phyloP scores from a whole-genome alignment of 2,888 invertebrate genomes.

The Lordiphosa fenestrarum region DNA sequence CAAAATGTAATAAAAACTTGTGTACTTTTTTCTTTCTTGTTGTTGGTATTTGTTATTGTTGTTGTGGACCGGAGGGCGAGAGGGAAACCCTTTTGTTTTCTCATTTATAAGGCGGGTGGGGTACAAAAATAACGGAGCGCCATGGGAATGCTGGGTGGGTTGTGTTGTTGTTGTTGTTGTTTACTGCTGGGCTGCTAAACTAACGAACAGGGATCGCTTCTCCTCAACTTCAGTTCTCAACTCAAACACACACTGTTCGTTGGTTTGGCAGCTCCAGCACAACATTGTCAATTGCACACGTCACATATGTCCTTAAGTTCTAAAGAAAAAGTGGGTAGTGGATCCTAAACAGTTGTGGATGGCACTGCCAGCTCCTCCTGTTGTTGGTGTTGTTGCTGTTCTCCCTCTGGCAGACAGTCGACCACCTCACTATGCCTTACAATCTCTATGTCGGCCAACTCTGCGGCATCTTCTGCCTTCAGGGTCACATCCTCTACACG shows the following conservation, averaged over 20 bases:
- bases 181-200: conserved; percentile 11
- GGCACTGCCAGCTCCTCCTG: conserved; percentile 38
- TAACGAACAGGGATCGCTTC: neutral
- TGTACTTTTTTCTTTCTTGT: conserved; percentile 47
- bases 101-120: conserved; percentile 33
- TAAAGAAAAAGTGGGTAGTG: neutral
- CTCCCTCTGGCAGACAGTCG: conserved; percentile 47
- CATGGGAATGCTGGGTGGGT: conserved; percentile 64
- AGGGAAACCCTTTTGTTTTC: conserved; percentile 11
- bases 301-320: conserved; percentile 17
- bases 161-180: conserved; percentile 18
- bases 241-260: neutral
- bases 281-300: conserved; percentile 59
- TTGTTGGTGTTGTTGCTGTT: conserved; percentile 31
- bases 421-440: conserved; percentile 60
- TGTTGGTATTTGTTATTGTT: conserved; percentile 40
- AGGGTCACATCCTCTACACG: conserved; percentile 46
- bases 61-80: conserved; percentile 9
- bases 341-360: conserved; percentile 5
- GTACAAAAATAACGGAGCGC: conserved; percentile 30
- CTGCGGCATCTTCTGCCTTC: conserved; percentile 44
- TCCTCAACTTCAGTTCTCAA: too few relatives aligned
- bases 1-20: conserved; percentile 59
- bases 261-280: conserved; percentile 23
- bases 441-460: conserved; percentile 60